Conservation (phyloP, 2,797 vertebrate species). For the Crocodylus rhombifer region DNA sequence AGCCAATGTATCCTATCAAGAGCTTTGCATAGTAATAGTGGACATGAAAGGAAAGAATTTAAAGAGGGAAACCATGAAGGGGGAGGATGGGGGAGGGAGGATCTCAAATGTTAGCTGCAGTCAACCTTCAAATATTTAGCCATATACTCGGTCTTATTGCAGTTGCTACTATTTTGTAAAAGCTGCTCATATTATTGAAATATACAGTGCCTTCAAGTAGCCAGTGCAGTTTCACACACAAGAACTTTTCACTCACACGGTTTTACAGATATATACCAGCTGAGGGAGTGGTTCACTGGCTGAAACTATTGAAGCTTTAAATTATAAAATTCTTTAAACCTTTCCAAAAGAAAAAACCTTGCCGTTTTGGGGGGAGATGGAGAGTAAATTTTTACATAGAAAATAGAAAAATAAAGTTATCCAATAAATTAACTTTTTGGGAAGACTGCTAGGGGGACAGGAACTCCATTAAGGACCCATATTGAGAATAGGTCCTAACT, state of each 20-base stretch:
- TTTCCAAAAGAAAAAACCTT: too few species aligned
- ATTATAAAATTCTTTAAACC: too few species aligned
- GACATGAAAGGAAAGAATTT: slow-evolving; percentile 11
- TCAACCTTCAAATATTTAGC: slow-evolving; percentile 11
- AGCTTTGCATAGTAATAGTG: slow-evolving; percentile 7
- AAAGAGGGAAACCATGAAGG: slow-evolving; percentile 26
- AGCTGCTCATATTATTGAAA: rapidly evolving
- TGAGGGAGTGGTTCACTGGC: background rate
- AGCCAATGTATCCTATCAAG: background rate
- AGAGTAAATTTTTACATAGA: too few species aligned
- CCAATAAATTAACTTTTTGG: too few species aligned
- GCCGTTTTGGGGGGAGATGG: too few species aligned
- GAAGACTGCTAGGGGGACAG: too few species aligned
- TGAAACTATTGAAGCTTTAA: too few species aligned
- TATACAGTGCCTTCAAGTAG: background rate
- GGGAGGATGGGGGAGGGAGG: background rate
- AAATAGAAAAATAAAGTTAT: too few species aligned
- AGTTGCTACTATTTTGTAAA: background rate
- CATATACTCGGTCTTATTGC: background rate
- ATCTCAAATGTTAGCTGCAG: background rate
- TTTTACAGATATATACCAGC: background rate
- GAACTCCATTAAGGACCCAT: too few species aligned
- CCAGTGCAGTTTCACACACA: background rate
- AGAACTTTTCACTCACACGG: background rate
- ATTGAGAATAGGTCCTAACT: too few species aligned